Evolutionary conservation across 1,140 invertebrate genomes (phyloP).

Genomic region (Rhagoletis zephyria): DNA sequence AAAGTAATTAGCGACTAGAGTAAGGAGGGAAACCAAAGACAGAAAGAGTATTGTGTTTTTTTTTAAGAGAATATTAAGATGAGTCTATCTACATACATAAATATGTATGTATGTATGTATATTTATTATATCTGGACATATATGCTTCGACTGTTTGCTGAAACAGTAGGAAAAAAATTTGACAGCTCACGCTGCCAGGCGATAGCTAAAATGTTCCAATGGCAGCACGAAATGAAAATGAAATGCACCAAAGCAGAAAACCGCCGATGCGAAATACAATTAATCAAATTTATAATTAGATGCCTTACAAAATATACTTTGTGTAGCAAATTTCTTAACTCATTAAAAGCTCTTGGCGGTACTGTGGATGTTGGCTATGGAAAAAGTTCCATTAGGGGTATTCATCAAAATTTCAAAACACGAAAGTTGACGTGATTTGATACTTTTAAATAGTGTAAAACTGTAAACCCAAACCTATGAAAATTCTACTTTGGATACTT

Average conservation of each 20-base stretch:
- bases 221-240: not conserved
- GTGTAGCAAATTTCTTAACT: not conserved
- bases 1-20: constrained; percentile 23
- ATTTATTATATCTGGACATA: not conserved
- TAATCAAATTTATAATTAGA: not conserved
- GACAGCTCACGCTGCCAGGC: not conserved
- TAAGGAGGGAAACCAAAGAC: not conserved
- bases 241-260: not conserved
- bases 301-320: not conserved
- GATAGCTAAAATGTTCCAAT: not conserved
- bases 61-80: no score
- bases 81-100: no score
- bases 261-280: not conserved
- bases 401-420: no score
- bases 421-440: no score
- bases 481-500: no score
- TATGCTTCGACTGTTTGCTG: not conserved
- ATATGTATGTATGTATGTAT: not conserved
- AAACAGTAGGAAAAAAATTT: not conserved
- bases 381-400: no score
- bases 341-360: not conserved
- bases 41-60: not conserved
- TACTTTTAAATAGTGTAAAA: no score
- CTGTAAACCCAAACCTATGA: no score
- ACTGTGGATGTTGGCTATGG: not conserved